Conservation (phyloP, 2,113 vertebrate genomes). For the Psittacus erithacus region DNA sequence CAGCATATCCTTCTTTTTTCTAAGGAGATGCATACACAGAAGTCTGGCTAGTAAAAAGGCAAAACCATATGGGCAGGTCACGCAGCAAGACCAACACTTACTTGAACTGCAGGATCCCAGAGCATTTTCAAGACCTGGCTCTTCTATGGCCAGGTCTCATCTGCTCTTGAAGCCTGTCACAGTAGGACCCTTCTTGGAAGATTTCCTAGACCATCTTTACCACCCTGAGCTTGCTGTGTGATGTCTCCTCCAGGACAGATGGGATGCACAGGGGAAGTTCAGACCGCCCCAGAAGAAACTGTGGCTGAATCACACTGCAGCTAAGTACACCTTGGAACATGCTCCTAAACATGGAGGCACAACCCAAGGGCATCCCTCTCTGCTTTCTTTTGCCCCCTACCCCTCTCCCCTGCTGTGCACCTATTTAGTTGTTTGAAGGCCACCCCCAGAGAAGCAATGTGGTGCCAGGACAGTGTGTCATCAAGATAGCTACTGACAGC, state of each 20-base stretch:
- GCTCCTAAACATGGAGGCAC: not conserved
- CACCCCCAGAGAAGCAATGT: not conserved
- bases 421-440: not conserved
- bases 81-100: not conserved
- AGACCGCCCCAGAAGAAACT: not conserved
- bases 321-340: not conserved
- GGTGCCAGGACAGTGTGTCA: not conserved
- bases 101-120: not conserved
- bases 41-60: not conserved
- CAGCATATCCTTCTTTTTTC: not conserved
- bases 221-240: rapidly evolving
- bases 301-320: not conserved
- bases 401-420: not conserved
- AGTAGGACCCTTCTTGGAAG: not conserved
- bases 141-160: not conserved
- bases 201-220: not conserved
- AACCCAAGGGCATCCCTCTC: not conserved
- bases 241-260: conserved; percentile 37
- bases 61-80: conserved; percentile 24
- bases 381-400: not conserved
- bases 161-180: not conserved
- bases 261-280: not conserved
- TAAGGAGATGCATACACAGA: not conserved
- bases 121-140: conserved; percentile 30
- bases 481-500: conserved; percentile 10